Evolutionary conservation across 2,888 invertebrate genomes (phyloP).

Genomic region (Allophyes oxyacanthae): DNA sequence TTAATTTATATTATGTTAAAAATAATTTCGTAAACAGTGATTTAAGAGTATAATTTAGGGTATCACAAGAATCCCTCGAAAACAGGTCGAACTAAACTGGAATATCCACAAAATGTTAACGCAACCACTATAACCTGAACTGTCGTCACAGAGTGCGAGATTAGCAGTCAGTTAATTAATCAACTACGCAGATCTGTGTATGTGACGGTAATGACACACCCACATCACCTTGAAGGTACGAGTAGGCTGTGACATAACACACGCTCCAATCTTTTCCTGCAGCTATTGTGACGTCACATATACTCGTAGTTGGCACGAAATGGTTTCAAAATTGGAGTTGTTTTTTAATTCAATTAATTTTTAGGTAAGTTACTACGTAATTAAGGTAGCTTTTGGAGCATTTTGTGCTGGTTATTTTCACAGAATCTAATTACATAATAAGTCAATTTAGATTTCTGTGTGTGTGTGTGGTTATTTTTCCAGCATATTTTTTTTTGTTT

Average conservation of each 20-base stretch:
- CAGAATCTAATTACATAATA: too few species aligned
- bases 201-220: constrained; percentile 52
- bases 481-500: too few species aligned
- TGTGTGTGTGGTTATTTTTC: too few species aligned
- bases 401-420: too few species aligned
- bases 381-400: too few species aligned
- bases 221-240: constrained; percentile 47
- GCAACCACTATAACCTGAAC: constrained; percentile 2
- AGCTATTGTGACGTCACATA: constrained; percentile 39
- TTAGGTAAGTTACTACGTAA: too few species aligned
- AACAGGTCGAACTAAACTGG: constrained; percentile 6
- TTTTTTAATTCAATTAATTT: too few species aligned
- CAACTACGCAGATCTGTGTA: constrained; percentile 26
- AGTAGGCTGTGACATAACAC: constrained; percentile 41
- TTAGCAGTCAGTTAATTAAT: neutral
- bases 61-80: neutral
- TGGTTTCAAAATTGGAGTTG: constrained; percentile 1
- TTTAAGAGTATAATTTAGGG: too few species aligned
- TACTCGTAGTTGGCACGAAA: constrained; percentile 5
- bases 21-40: too few species aligned
- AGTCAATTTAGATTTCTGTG: too few species aligned
- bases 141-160: neutral
- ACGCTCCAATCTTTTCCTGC: constrained; percentile 25
- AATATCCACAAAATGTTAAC: neutral
- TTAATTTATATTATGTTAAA: too few species aligned